Evolutionary conservation across 1,140 invertebrate species (phyloP).

Genomic region (Melitaea cinxia): DNA sequence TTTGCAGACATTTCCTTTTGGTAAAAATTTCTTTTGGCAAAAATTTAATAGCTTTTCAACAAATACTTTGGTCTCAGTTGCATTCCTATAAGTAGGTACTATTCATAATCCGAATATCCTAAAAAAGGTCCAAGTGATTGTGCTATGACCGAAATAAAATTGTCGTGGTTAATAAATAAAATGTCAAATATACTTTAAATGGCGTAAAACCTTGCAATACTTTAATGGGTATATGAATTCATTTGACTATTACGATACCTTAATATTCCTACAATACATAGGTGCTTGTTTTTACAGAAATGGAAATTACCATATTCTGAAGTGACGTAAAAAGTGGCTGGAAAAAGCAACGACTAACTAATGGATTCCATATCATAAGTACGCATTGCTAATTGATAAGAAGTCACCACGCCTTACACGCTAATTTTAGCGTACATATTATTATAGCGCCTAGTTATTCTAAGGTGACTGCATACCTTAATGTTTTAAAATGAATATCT

Average conservation of each 20-base stretch:
- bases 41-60: background rate
- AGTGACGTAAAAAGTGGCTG: background rate
- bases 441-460: background rate
- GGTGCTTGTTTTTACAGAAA: background rate
- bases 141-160: too few relatives aligned
- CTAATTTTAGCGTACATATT: background rate
- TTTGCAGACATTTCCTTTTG: background rate
- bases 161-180: too few relatives aligned
- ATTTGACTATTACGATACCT: too few relatives aligned
- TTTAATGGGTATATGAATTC: too few relatives aligned
- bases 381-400: slow-evolving; percentile 3
- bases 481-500: background rate
- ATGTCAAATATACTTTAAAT: too few relatives aligned
- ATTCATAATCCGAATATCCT: too few relatives aligned
- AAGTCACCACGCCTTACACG: background rate
- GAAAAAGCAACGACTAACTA: slow-evolving; percentile 18
- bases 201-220: too few relatives aligned
- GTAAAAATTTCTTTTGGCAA: background rate
- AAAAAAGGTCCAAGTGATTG: too few relatives aligned
- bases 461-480: background rate
- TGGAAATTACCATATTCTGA: too few relatives aligned
- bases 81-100: too few relatives aligned
- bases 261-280: too few relatives aligned
- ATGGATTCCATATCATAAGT: slow-evolving; percentile 7
- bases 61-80: background rate